A percentile compares a stretch with the other conserved stretches of the same genome.
Evolutionary conservation across 2,888 invertebrate species (phyloP).

Genomic region (Netelia fuscicornis): DNA sequence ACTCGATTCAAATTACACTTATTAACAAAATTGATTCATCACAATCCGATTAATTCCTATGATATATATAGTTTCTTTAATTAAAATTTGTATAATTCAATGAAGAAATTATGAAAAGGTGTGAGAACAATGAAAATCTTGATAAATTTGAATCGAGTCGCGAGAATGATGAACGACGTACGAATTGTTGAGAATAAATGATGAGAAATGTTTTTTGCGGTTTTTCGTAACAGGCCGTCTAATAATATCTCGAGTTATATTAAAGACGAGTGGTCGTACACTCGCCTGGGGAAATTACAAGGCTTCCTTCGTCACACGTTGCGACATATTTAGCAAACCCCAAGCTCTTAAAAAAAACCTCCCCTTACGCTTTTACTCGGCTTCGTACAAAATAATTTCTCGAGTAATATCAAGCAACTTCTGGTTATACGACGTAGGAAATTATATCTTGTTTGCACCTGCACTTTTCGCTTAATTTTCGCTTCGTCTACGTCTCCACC

Average conservation of each 20-base stretch:
- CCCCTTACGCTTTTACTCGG: no score
- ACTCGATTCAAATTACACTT: no score
- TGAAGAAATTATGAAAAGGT: no score
- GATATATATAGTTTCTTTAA: no score
- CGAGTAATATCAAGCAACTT: not conserved
- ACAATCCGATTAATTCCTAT: no score
- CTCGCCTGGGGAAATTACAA: slow-evolving; percentile 50
- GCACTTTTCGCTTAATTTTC: slow-evolving; percentile 29
- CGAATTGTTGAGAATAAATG: not conserved
- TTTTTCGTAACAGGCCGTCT: not conserved
- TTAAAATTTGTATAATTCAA: no score
- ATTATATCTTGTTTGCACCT: not conserved
- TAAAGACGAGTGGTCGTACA: slow-evolving; percentile 30
- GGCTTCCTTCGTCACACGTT: slow-evolving; percentile 6
- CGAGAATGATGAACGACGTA: not conserved
- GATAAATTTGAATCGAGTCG: no score
- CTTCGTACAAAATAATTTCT: no score
- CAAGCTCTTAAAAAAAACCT: no score
- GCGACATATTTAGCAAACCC: not conserved
- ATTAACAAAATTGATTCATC: no score
- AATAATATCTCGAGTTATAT: slow-evolving; percentile 27
- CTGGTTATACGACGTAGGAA: not conserved
- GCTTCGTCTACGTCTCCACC: not conserved
- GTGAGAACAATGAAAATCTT: no score
- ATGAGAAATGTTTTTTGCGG: not conserved